Evolutionary conservation across 2,113 vertebrate species (phyloP), one percentile per base, ranked within the genome.

Genomic region (Sander vitreus): DNA sequence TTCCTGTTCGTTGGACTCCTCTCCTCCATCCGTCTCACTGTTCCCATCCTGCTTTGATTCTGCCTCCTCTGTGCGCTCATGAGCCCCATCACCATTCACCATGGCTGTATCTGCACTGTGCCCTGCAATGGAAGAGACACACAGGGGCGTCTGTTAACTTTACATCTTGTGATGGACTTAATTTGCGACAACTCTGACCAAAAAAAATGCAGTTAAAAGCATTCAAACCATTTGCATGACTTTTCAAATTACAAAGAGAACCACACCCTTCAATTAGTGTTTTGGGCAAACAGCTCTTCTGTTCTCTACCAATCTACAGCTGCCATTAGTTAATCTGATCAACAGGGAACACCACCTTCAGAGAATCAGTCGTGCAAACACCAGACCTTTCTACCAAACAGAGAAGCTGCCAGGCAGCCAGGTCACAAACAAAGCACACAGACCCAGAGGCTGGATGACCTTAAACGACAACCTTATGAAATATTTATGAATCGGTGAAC

Each of bases 1-100:
- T 90, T 99, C 98, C 93, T 99, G 98, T 83, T 99, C 98, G 0
- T 97, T 97, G 6, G 96, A 94, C 7, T 99, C 98, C 0, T 99
- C 98, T 9, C 92, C 94, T 0, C 91, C 90, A 2, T 98, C 97
- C 0, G 86, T 47, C 68, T 97, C 96, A 3, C 95, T 91, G 0
- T 94, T 94, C 30, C 95, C 96, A 0, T 97, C 97, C 90, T 97
- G 96, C 47, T 95, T 95, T 0, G 87, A 81, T 15, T 95, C 94
- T 0, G 88, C 91, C 68, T 96, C 96, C 0, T 96, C 96, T 12
- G 90, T 88, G 69, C 94, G 94, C 76, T 95, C 95, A 0, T 97
- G 96, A 0, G 90, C 89, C 67, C 95, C 90, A 0, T 96, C 96
- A 4, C 98, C 98, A 6, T 99, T 99, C 95, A 98, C 95, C 85